Base-by-base conservation (phyloP, 2,888 invertebrate genomes). In the Tricholauxania praeusta region DNA sequence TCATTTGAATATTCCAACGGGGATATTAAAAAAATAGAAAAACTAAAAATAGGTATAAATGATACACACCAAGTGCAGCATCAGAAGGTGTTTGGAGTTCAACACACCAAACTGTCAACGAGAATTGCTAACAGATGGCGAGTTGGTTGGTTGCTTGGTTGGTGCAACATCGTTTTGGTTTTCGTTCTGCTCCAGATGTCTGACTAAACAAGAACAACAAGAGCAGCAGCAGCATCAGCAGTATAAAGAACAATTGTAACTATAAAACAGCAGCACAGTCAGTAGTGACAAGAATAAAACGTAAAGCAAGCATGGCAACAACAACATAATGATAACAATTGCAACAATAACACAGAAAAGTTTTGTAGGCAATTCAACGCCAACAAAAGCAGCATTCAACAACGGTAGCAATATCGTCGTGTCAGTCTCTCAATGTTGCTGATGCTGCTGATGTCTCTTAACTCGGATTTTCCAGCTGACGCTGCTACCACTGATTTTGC, bases 151-250 rank as follows among this genome's bases (percentile, higher is more conserved):
- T 22, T 64, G 49, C 51, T 28, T 4, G 28, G 28, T 39, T 39
- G 39, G 39, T 39, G 39, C 39, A 39, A 39, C 39, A 39, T 39
- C 39, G 39, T 39, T 39, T 39, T 39, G 39, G 51, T 65, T 65
- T 65, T 52, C 65, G 65, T 65, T 65, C 65, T 65, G 64, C 64
- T 64, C 64, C 64, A 64, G 49, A 64, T 64, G 64, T 28, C 64
- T 39, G 48, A 22, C 17, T 48, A 48, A 49, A 49, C 22, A 64
- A 17, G 32, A 62, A 62, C 62, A 32, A 39, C 39, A 62, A 39
- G 10, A 39, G 39, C 39, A 39, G 39, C 32, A 32, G 32, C 32
- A 32, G 32, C n/a, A n/a, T n/a, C n/a, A n/a, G n/a, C 39, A 39
- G 39, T 39, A 39, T 39, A 10, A 1, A 10, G 10, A 39, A 39